Evolutionary conservation across 2,888 invertebrate species (phyloP).

Genomic region (Tillus elongatus): DNA sequence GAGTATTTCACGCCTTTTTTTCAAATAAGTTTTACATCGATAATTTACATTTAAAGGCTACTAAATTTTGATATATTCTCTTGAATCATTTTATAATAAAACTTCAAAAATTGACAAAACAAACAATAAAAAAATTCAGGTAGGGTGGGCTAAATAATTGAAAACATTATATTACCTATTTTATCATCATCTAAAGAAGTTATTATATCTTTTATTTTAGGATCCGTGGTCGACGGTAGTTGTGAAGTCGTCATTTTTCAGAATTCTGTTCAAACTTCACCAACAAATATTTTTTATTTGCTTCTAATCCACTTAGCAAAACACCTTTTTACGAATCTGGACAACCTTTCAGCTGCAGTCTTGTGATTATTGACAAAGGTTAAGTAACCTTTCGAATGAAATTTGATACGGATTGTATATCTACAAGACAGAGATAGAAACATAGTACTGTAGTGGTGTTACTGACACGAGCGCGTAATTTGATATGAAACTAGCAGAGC

Average conservation of each 20-base stretch:
- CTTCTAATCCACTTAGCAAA: no score
- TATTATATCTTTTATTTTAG: conserved; percentile 62
- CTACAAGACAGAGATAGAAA: conserved; percentile 9
- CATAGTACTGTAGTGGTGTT: conserved; percentile 6
- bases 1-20: neutral
- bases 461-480: no score
- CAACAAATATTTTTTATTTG: no score
- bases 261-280: no score
- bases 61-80: neutral
- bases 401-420: conserved; percentile 8
- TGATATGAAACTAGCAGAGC: no score
- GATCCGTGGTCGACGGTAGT: conserved; percentile 31
- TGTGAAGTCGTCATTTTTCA: conserved; percentile 25
- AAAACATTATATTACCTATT: conserved; percentile 55
- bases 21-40: neutral
- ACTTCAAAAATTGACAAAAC: neutral
- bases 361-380: conserved; percentile 12
- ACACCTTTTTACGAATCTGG: no score
- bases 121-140: neutral
- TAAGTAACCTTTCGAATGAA: conserved; percentile 18
- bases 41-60: neutral
- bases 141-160: conserved; percentile 1
- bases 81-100: neutral
- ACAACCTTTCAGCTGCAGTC: no score
- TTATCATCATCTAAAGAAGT: conserved; percentile 73